phyloP scores from a whole-genome alignment of 2,113 vertebrate genomes.

The Phycodurus eques region DNA sequence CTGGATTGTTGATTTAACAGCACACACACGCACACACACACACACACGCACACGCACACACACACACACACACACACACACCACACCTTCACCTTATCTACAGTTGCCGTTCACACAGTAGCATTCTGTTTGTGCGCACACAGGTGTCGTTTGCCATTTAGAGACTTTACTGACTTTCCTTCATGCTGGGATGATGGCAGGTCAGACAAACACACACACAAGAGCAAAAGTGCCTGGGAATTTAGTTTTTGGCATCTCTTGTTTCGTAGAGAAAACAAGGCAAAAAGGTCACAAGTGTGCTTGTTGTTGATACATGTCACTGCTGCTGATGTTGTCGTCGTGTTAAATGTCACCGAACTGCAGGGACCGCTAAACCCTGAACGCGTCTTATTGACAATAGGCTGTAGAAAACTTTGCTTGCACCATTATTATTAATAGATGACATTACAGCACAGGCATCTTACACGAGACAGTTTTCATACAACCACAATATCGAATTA shows the following conservation, averaged over 20 bases:
- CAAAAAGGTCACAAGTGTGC: constrained; percentile 21
- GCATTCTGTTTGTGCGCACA: constrained; percentile 49
- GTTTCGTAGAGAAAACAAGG: constrained; percentile 27
- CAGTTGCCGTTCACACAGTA: constrained; percentile 62
- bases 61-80: constrained; percentile 1
- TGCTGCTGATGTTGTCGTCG: background rate
- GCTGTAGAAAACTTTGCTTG: no score
- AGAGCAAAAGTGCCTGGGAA: constrained; percentile 16
- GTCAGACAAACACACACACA: background rate
- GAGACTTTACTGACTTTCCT: constrained; percentile 35
- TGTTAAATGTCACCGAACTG: constrained; percentile 4
- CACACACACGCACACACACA: background rate
- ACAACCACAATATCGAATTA: no score
- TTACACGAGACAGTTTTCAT: no score
- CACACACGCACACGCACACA: constrained; percentile 4
- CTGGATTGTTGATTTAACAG: constrained; percentile 40
- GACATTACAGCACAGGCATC: no score
- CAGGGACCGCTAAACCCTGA: background rate
- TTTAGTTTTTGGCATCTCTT: constrained; percentile 30
- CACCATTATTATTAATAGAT: no score
- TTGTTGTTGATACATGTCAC: constrained; percentile 26
- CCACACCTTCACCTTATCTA: constrained; percentile 23
- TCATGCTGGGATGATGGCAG: constrained; percentile 38
- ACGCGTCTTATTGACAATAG: background rate
- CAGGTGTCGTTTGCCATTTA: constrained; percentile 52